Evolutionary conservation across 2,797 vertebrate genomes (phyloP), one percentile per base, ranked within the genome.

Genomic region (Urophycis tenuis): DNA sequence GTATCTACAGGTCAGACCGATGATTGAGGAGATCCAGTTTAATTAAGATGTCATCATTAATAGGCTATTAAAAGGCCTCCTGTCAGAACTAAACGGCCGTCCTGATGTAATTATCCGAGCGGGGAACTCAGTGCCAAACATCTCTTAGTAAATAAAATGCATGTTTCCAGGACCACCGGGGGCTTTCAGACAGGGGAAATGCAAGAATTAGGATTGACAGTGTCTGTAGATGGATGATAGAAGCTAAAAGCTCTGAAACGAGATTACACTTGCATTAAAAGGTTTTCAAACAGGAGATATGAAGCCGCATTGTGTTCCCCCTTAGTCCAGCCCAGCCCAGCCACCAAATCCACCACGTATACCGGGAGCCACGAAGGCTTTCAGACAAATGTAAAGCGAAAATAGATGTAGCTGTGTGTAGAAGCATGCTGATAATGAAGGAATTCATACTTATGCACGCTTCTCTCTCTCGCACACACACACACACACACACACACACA

Each of bases 221-320:
- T 41, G 49, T n/a, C 78, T 39, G 34, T 31, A 35, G 34, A 77
- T 45, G 0, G 3, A 70, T 35, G 35, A 72, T 64, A 7, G 8
- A 71, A 78, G 69, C 31, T 84, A 39, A 83, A 79, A 81, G 74
- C 81, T 53, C 4, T 75, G 72, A 72, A 80, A 85, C 81, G 75
- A 74, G 67, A 82, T 83, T 78, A 85, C 25, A 78, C 81, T 11
- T 76, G 76, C 75, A 81, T 80, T 78, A 83, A 84, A 82, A 77
- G 41, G 5, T 53, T 73, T 12, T 0, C 12, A 78, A 78, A 53
- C 69, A 49, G 60, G 79, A 83, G 1, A 84, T 74, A 36, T 70
- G 70, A 77, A 73, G 77, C 31, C 81, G n/a, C n/a, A n/a, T n/a
- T n/a, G 74, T 22, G 36, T 71, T 30, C 30, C 80, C 70, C 69